Base-by-base conservation (phyloP, 2,113 vertebrate genomes). In the Corythoichthys intestinalis region DNA sequence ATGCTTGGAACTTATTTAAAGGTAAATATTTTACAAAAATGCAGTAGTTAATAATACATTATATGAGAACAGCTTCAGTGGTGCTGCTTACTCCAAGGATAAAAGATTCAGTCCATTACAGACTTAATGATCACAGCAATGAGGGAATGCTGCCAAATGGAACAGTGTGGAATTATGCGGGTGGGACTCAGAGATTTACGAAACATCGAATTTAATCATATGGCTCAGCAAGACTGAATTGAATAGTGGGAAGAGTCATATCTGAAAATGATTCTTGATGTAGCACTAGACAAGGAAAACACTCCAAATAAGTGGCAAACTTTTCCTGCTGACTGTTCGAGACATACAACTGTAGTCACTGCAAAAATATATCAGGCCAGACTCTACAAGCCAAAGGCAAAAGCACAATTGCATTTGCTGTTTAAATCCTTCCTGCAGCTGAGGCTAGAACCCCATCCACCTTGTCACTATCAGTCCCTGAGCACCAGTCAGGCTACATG, bases 401-500 rank as follows among this genome's bases (percentile, higher is more conserved):
- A 63, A 63, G 34, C 11, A 63, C 61, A 63, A 47, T 62, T 34
- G 11, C n/a, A 63, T 20, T 63, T 44, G 44, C 17, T 34, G 52
- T 69, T 0, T 1, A 65, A 68, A 59, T 48, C 74, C 62, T 72
- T 66, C 44, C 68, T 47, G 65, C 69, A 71, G 48, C 57, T 37
- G 60, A 71, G 34, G 41, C 15, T 47, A 75, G 62, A 34, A 63
- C 12, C 70, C 76, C 72, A 61, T 44, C 38, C 9, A 62, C 73
- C 64, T 44, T 75, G 77, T 75, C 65, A 71, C 72, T 70, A 77
- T 68, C 41, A 39, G 68, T 50, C 52, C 67, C 44, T 50, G 10
- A 73, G 63, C 75, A 70, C 34, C 14, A 28, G 57, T 10, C 0
- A 59, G 49, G 35, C 48, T 47, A 54, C 59, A 49, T 52, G 68